Conservation (phyloP, 2,888 invertebrate genomes). For the Cosmia trapezina region DNA sequence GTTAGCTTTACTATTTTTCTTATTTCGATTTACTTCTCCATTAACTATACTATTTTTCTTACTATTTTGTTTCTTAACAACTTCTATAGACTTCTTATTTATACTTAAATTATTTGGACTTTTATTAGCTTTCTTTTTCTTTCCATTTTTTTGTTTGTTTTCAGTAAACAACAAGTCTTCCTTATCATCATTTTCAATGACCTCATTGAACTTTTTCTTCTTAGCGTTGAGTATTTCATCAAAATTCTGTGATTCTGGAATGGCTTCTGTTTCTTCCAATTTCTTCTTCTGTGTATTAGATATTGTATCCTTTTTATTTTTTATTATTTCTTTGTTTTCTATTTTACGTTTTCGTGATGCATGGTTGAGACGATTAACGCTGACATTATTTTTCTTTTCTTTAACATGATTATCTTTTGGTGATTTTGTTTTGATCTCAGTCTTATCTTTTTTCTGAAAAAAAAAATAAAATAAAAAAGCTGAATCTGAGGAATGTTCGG, state of each 20-base stretch:
- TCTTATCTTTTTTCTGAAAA: conserved; percentile 52
- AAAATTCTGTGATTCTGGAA: conserved; percentile 72
- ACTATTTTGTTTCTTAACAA: conserved; percentile 18
- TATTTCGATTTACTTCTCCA: conserved; percentile 19
- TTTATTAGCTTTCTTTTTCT: conserved; percentile 45
- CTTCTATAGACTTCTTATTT: conserved; percentile 31
- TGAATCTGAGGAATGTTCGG: not conserved
- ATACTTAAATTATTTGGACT: conserved; percentile 6
- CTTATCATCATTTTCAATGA: conserved; percentile 71
- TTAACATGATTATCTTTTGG: conserved; percentile 41
- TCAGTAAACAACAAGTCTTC: conserved; percentile 71
- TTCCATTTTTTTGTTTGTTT: conserved; percentile 61
- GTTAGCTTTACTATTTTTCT: conserved; percentile 22
- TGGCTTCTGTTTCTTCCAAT: conserved; percentile 57
- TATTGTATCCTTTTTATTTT: conserved; percentile 52
- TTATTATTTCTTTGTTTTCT: conserved; percentile 39
- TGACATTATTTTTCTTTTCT: conserved; percentile 38
- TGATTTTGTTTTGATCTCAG: conserved; percentile 11
- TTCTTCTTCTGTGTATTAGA: conserved; percentile 49
- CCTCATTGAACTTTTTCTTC: conserved; percentile 78
- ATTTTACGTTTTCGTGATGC: conserved; percentile 51
- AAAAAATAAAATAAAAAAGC: not conserved
- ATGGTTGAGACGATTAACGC: conserved; percentile 35
- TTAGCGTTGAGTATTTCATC: conserved; percentile 78
- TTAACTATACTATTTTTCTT: conserved; percentile 28